Evolutionary conservation across 1,140 invertebrate genomes (phyloP).

Genomic region (Tachypleus tridentatus): DNA sequence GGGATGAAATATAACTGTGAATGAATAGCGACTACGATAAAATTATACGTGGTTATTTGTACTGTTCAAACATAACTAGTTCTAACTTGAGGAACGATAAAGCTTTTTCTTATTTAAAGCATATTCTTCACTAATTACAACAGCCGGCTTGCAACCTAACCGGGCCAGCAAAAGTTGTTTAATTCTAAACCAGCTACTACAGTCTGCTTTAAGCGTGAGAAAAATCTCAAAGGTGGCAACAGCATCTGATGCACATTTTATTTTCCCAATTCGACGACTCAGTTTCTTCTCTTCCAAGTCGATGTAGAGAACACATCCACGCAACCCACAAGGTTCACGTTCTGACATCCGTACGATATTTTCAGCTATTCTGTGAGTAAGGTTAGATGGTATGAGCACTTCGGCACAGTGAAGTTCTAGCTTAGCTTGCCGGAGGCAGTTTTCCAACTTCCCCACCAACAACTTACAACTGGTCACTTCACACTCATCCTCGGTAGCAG

Average conservation of each 20-base stretch:
- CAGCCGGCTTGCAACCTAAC: conserved; percentile 61
- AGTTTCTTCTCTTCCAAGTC: conserved; percentile 25
- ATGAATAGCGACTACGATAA: too few species aligned
- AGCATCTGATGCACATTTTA: conserved; percentile 66
- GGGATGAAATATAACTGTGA: too few species aligned
- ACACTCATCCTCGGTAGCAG: too few species aligned
- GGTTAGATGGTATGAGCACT: conserved; percentile 61
- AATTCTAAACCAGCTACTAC: conserved; percentile 59
- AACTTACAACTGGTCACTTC: too few species aligned
- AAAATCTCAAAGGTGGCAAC: conserved; percentile 75
- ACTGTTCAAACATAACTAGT: too few species aligned
- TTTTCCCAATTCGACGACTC: conserved; percentile 44
- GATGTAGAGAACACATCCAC: conserved; percentile 33
- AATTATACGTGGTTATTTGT: too few species aligned
- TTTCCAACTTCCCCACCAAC: conserved; percentile 45
- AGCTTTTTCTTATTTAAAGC: conserved; percentile 72
- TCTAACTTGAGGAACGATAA: conserved; percentile 44
- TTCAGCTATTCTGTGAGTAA: conserved; percentile 55
- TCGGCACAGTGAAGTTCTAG: conserved; percentile 59
- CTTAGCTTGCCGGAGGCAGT: conserved; percentile 60
- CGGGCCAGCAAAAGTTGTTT: conserved; percentile 41
- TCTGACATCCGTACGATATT: conserved; percentile 65
- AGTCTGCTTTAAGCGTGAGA: conserved; percentile 68
- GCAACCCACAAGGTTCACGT: conserved; percentile 67
- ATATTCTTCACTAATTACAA: conserved; percentile 71